phyloP scores from a whole-genome alignment of 2,888 invertebrate genomes.

The Ethmia dodecea region DNA sequence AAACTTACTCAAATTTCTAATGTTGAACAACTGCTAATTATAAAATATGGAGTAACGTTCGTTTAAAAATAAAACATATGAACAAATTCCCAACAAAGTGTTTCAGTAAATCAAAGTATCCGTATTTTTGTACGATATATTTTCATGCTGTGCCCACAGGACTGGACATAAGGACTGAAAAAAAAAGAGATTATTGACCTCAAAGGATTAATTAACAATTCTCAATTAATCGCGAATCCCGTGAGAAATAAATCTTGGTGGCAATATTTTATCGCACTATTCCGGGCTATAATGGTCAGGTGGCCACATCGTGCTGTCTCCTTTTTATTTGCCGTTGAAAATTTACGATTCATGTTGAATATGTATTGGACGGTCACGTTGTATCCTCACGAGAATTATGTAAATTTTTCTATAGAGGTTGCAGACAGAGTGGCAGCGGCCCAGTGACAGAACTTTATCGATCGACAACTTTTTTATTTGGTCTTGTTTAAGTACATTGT shows the following conservation, averaged over 20 bases:
- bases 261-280: slow-evolving; percentile 43
- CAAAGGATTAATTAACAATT: slow-evolving; percentile 54
- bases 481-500: background rate
- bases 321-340: slow-evolving; percentile 49
- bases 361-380: slow-evolving; percentile 51
- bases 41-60: no score
- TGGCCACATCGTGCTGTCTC: slow-evolving; percentile 39
- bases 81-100: no score
- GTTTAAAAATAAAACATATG: no score
- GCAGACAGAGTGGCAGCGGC: slow-evolving; percentile 67
- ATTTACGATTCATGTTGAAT: slow-evolving; percentile 53
- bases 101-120: no score
- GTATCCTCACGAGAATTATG: slow-evolving; percentile 45
- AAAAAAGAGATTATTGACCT: slow-evolving; percentile 58
- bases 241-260: slow-evolving; percentile 51
- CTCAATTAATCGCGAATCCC: slow-evolving; percentile 43
- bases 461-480: slow-evolving; percentile 16
- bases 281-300: slow-evolving; percentile 44
- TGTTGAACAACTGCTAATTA: no score
- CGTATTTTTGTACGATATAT: no score
- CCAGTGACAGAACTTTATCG: slow-evolving; percentile 24
- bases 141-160: no score
- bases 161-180: no score
- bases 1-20: no score
- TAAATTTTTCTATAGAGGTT: slow-evolving; percentile 40